Evolutionary conservation across 1,140 invertebrate species (phyloP), one percentile per base, ranked within the genome.

Genomic region (Helicorthomorpha holstii): DNA sequence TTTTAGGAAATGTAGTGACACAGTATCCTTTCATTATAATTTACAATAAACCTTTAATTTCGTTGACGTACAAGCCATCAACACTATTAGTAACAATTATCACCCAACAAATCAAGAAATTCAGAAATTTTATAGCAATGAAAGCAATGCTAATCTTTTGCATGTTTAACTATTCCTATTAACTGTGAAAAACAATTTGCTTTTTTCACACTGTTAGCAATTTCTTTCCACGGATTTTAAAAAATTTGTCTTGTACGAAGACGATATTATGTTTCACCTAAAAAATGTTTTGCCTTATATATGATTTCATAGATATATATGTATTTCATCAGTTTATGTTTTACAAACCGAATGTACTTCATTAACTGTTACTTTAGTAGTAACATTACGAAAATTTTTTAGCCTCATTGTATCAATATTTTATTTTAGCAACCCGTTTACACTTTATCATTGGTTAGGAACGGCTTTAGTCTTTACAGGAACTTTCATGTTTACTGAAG

Each of bases 341-440:
- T 73, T 98, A 60, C 96, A 90, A 1, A 87, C 92, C 0, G 88
- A 94, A 65, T 94, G 90, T 63, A 78, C 85, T 7, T 95, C 93
- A 0, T 65, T 98, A 14, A 93, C 90, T 0, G 92, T 98, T 0
- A 98, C 93, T 0, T 69, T 98, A 51, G 88, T 98, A 1, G 81
- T 98, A 14, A 98, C 95, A 1, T 66, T 98, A 46, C 73, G 95
- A 27, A 98, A 98, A 68, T 98, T 98, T 64, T 71, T 90, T 3
- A 95, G 91, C 10, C 69, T 98, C 42, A 67, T 98, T 19, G 84
- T 98, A 63, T 98, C 94, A 1, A 95, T 98, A 59, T 61, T 90
- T 34, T 98, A 95, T 64, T 98, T 98, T 65, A 72, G 81, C 55
- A 98, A 98, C 73, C 80, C 83, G 1, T 98, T 98, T 63, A 97